A percentile compares a stretch with the other conserved stretches of the same genome.
Conservation (phyloP, 2,113 vertebrate genomes). For the Labrus mixtus region DNA sequence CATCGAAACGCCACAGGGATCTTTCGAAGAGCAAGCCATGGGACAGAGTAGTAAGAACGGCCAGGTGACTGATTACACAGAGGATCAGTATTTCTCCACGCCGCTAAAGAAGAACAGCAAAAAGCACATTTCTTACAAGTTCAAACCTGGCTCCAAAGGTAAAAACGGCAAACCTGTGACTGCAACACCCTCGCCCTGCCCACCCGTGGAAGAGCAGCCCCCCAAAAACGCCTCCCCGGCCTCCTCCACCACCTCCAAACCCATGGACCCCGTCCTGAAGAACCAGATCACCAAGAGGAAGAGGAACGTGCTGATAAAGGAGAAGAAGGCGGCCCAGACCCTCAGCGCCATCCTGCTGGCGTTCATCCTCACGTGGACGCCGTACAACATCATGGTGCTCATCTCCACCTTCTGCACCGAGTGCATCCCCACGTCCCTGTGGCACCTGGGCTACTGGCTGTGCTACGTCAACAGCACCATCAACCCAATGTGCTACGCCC, state of each 20-base stretch:
- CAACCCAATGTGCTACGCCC: slow-evolving; percentile 99
- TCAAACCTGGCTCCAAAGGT: slow-evolving; percentile 88
- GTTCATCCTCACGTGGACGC: slow-evolving; percentile 98
- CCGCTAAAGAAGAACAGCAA: slow-evolving; percentile 86
- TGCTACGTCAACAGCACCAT: slow-evolving; percentile 99
- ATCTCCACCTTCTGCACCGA: slow-evolving; percentile 95
- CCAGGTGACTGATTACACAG: slow-evolving; percentile 83
- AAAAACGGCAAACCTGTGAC: slow-evolving; percentile 84
- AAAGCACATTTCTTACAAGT: slow-evolving; percentile 92
- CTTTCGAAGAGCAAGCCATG: slow-evolving; percentile 85
- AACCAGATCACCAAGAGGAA: slow-evolving; percentile 97
- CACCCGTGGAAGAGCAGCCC: slow-evolving; percentile 82
- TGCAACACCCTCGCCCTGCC: slow-evolving; percentile 84
- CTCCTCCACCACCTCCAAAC: slow-evolving; percentile 85
- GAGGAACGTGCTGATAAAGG: slow-evolving; percentile 96
- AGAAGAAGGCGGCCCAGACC: slow-evolving; percentile 97
- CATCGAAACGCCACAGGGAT: slow-evolving; percentile 86
- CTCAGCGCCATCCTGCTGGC: slow-evolving; percentile 97
- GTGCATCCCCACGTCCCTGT: slow-evolving; percentile 93
- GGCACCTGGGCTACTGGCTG: slow-evolving; percentile 98
- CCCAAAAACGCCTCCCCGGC: slow-evolving; percentile 82
- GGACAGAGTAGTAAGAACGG: slow-evolving; percentile 76
- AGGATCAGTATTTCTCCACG: slow-evolving; percentile 86
- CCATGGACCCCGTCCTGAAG: slow-evolving; percentile 89
- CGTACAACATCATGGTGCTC: slow-evolving; percentile 99